phyloP scores from a whole-genome alignment of 1,140 invertebrate genomes.

The Cydia fagiglandana region DNA sequence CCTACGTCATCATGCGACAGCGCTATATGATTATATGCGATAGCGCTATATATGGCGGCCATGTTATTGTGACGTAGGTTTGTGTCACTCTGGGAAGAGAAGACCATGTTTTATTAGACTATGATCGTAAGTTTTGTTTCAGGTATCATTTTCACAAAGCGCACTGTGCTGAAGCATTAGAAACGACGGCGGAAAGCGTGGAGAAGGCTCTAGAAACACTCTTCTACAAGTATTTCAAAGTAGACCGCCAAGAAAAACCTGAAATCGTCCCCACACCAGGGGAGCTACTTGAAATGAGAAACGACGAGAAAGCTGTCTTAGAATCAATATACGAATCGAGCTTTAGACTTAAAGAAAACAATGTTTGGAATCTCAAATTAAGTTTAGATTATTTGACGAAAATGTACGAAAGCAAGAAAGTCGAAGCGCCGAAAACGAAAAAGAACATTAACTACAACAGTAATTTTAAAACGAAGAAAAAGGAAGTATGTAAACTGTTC shows the following conservation, averaged over 20 bases:
- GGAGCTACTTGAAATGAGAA: slow-evolving; percentile 82
- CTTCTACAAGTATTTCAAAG: slow-evolving; percentile 84
- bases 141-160: slow-evolving; percentile 85
- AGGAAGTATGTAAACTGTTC: slow-evolving; percentile 84
- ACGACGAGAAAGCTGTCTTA: slow-evolving; percentile 85
- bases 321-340: slow-evolving; percentile 86
- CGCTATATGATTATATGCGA: too few species aligned
- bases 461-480: slow-evolving; percentile 78
- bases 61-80: too few species aligned
- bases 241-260: slow-evolving; percentile 66
- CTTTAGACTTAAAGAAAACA: slow-evolving; percentile 84
- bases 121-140: too few species aligned
- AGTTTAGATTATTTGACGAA: slow-evolving; percentile 84
- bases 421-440: slow-evolving; percentile 64
- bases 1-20: too few species aligned
- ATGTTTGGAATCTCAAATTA: slow-evolving; percentile 84
- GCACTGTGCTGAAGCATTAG: slow-evolving; percentile 87
- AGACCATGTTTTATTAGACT: too few species aligned
- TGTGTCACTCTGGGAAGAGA: too few species aligned
- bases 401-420: slow-evolving; percentile 80
- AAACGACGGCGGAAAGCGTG: slow-evolving; percentile 81
- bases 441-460: slow-evolving; percentile 68
- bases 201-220: slow-evolving; percentile 84
- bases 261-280: slow-evolving; percentile 66
- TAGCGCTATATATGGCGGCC: too few species aligned